These are phyloP conservation scores for Meda fulgida DNA, from an alignment of 2,797 vertebrate genomes.

Conservation along the genomic window DNA sequence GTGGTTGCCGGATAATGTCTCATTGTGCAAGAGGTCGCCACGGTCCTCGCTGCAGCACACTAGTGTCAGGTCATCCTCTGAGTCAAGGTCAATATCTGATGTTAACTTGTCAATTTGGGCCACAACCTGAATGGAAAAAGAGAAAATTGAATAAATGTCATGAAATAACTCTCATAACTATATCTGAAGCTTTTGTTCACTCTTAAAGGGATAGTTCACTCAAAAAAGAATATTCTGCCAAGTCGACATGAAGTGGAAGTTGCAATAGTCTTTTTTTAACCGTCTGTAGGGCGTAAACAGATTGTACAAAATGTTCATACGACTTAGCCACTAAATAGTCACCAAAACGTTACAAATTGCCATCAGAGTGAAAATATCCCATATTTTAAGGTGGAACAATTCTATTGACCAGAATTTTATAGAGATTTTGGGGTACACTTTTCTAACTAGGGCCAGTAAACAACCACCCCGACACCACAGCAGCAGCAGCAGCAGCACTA, in stretches of 20 bases:
- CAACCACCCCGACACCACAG: neutral
- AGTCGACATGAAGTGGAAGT: neutral
- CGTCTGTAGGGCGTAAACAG: neutral
- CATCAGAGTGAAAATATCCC: neutral
- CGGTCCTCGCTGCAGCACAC: constrained; percentile 83
- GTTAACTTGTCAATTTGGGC: constrained; percentile 85
- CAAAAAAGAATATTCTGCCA: neutral
- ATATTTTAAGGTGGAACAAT: neutral
- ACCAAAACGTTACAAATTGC: no score
- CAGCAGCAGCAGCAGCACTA: neutral
- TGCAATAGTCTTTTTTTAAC: neutral
- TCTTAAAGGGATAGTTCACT: neutral
- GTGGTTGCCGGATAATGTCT: constrained; percentile 79
- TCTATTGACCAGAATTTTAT: neutral
- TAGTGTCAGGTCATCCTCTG: constrained; percentile 80
- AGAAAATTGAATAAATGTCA: neutral
- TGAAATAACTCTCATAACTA: neutral
- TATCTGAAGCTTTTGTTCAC: constrained; percentile 4
- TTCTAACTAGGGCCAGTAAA: neutral
- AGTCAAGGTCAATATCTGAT: constrained; percentile 81
- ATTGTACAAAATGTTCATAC: neutral
- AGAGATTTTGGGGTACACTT: neutral
- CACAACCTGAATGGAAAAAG: constrained; percentile 76
- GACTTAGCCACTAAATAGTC: neutral
- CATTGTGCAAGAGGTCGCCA: constrained; percentile 74